Evolutionary conservation across 2,888 invertebrate species (phyloP), one percentile per base, ranked within the genome.

Genomic region (Cylindroiulus punctatus): DNA sequence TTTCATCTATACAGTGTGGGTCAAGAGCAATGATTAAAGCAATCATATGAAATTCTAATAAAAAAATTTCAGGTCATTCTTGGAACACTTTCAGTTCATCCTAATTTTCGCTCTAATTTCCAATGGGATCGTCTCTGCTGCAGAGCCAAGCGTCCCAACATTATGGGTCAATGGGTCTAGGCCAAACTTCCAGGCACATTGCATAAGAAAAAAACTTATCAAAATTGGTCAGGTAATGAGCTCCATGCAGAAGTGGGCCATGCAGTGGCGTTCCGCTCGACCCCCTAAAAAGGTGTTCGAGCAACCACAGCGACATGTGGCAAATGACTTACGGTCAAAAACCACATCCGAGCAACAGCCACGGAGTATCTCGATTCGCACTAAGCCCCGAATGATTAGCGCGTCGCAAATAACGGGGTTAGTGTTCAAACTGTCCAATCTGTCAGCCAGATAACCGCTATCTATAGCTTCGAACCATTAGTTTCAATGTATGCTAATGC

Each of bases 401-500:
- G 76, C 76, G 12, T 76, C 30, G 76, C 30, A 76, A 76, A 76
- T 30, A 76, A 76, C 30, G 30, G 76, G n/a, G 76, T 12, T 76
- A 76, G 0, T 30, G 30, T 30, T 30, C 12, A 76, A 76, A 76
- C 76, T 76, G 76, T 76, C 76, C 76, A 76, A 76, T 76, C 30
- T 76, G 76, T 76, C 76, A 76, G 26, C 26, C 26, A 76, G 76
- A 76, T 76, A 76, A 76, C 26, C 14, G 76, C 76, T 76, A 76
- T 76, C 76, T 76, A 76, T 30, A 30, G 76, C 76, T 26, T 12
- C 10, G 76, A 76, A 76, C 30, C 30, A 76, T 65, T 65, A 65
- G 65, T 76, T 76, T 76, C 76, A 76, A 30, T 76, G 76, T 76
- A 76, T 76, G 76, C 76, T 30, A 76, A 76, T 76, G 30, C 36